A percentile compares a stretch with the other conserved stretches of the same genome.
Evolutionary conservation across 2,888 invertebrate genomes (phyloP).

Genomic region (Neoascia interrupta): DNA sequence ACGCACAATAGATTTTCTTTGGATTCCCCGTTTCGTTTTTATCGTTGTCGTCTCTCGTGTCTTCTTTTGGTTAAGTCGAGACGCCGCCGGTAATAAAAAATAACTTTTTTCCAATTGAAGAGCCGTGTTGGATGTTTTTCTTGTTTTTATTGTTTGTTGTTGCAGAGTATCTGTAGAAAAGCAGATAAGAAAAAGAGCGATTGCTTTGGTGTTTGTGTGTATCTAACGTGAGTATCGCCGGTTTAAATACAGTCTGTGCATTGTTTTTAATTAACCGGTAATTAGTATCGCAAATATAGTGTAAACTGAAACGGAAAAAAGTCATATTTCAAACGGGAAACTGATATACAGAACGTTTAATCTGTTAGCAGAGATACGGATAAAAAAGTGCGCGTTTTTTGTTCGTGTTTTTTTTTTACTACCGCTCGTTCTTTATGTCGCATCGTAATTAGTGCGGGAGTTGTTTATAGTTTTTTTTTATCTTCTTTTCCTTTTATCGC

Average conservation of each 20-base stretch:
- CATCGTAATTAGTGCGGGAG: constrained; percentile 19
- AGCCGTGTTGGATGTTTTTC: constrained; percentile 16
- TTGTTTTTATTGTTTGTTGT: not conserved
- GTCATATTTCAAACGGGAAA: not conserved
- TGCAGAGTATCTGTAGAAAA: not conserved
- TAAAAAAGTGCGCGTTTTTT: constrained; percentile 29
- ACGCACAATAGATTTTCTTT: constrained; percentile 20
- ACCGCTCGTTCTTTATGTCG: not conserved
- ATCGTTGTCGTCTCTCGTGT: not conserved
- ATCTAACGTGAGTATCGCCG: constrained; percentile 25
- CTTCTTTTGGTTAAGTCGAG: not conserved
- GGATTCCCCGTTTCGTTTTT: not conserved
- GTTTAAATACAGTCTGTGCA: constrained; percentile 16
- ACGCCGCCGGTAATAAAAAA: constrained; percentile 21
- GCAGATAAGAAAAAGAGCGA: constrained; percentile 7
- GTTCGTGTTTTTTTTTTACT: not conserved
- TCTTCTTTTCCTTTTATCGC: not conserved
- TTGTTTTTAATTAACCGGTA: constrained; percentile 58
- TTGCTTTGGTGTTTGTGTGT: constrained; percentile 28
- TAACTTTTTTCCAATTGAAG: constrained; percentile 5
- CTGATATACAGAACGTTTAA: constrained; percentile 43
- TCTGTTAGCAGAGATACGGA: constrained; percentile 40
- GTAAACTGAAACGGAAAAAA: constrained; percentile 1
- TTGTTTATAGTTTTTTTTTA: constrained; percentile 16
- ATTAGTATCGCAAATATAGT: constrained; percentile 49